Conservation (phyloP, 2,888 invertebrate genomes). For the Drosophila austrosaltans region DNA sequence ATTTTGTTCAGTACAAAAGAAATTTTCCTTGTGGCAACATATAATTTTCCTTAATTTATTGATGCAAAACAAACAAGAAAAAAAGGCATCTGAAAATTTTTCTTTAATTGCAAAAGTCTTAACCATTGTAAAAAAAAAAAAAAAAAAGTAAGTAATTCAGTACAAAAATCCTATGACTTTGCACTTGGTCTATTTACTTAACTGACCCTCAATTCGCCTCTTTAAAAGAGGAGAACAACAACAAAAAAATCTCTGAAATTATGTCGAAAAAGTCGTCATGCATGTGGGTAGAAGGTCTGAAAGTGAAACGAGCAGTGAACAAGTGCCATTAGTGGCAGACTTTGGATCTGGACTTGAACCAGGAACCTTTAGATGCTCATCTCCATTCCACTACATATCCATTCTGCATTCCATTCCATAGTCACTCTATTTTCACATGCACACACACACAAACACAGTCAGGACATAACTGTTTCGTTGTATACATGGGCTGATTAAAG, state of each 20-base stretch:
- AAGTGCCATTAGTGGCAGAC: conserved; percentile 22
- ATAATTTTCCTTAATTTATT: too few relatives aligned
- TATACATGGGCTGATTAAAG: not conserved
- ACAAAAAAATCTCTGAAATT: not conserved
- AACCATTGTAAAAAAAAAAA: too few relatives aligned
- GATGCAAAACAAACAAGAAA: too few relatives aligned
- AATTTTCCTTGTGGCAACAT: too few relatives aligned
- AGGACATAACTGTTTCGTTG: not conserved
- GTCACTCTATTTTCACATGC: not conserved
- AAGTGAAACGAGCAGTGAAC: conserved; percentile 21
- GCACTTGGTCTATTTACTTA: not conserved
- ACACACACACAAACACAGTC: not conserved
- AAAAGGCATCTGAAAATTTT: too few relatives aligned
- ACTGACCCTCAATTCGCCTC: conserved; percentile 1
- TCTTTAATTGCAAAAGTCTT: too few relatives aligned
- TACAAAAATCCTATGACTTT: not conserved
- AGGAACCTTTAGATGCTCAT: not conserved
- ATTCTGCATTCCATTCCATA: conserved; percentile 1
- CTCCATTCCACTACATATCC: conserved; percentile 5
- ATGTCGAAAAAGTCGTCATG: conserved; percentile 9
- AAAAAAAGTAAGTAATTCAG: too few relatives aligned
- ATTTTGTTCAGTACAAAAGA: too few relatives aligned
- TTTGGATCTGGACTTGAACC: conserved; percentile 5
- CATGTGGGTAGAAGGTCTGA: conserved; percentile 5
- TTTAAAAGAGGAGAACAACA: not conserved